Base-by-base conservation (phyloP, 92 coral and sea anemone genomes). In the Siderastrea siderea region DNA sequence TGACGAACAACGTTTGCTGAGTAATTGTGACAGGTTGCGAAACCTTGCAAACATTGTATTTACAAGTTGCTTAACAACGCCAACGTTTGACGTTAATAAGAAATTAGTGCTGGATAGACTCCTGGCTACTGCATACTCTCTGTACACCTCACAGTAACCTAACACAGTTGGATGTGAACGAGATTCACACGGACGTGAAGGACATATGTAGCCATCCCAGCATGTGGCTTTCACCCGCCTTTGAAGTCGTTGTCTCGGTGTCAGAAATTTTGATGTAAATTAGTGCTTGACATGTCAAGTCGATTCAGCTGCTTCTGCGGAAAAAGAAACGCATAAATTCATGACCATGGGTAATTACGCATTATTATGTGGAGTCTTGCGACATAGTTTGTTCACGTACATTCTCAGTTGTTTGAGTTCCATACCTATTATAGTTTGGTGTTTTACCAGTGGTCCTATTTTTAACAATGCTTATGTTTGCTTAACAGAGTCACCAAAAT, bases 1-100 rank as follows among this genome's bases (percentile, higher is more conserved):
- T 82, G 86, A 70, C 86, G 68, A 82, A 69, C 55, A 14, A 49
- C 46, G 75, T 82, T 69, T 82, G 86, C 86, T 82, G 86, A 82
- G 86, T 82, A 82, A 82, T 82, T 74, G 78, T 82, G 86, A 82
- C 86, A 82, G 68, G 78, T 69, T 68, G 17, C 78, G 53, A 15
- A 47, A 62, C 47, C 69, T 47, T 51, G 14, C 67, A 82, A 82
- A 82, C 86, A 82, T 45, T 82, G 77, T 57, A 82, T 70, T 82
- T 69, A 12, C 68, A 82, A 82, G 15, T 19, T 74, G 46, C 61
- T 47, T 26, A 82, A 54, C 44, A 66, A 80, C n/a, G 17, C 68
- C 16, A 19, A 17, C 50, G 10, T 68, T 80, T 44, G 61, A 14
- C 12, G 64, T 17, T n/a, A 8, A 74, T 53, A 52, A 17, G 17